These are phyloP conservation scores for Calidris pygmaea DNA, from an alignment of 2,113 vertebrate genomes.

Conservation along the genomic window DNA sequence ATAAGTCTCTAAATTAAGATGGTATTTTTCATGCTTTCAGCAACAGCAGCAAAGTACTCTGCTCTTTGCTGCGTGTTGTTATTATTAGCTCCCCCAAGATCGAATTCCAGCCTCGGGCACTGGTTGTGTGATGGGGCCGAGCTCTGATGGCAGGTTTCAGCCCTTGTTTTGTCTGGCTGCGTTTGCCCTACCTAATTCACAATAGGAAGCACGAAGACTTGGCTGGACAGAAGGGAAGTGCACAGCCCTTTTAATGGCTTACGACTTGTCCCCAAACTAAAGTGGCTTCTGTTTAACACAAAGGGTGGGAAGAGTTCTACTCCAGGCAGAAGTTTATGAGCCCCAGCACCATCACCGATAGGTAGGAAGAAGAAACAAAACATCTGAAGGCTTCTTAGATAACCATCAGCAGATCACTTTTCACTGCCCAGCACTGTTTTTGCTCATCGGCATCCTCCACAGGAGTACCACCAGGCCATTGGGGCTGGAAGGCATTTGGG, in stretches of 20 bases:
- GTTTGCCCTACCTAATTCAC: neutral
- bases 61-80: slow-evolving; percentile 50
- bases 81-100: slow-evolving; percentile 51
- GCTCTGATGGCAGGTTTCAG: slow-evolving; percentile 45
- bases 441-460: neutral
- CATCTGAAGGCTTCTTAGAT: neutral
- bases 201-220: neutral
- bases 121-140: slow-evolving; percentile 7
- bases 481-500: neutral
- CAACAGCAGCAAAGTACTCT: slow-evolving; percentile 27
- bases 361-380: neutral
- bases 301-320: neutral
- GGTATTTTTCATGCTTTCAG: slow-evolving; percentile 53
- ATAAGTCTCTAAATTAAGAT: slow-evolving; percentile 44
- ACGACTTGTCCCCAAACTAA: neutral
- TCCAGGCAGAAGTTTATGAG: neutral
- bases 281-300: neutral
- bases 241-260: neutral
- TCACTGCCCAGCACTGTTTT: neutral
- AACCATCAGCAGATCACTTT: neutral
- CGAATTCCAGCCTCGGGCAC: slow-evolving; percentile 53
- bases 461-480: neutral
- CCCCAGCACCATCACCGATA: neutral
- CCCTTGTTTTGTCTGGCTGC: slow-evolving; percentile 11
- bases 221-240: neutral